Evolutionary conservation across 2,888 invertebrate species (phyloP), one percentile per base, ranked within the genome.

Genomic region (Aspidiotus destructor): DNA sequence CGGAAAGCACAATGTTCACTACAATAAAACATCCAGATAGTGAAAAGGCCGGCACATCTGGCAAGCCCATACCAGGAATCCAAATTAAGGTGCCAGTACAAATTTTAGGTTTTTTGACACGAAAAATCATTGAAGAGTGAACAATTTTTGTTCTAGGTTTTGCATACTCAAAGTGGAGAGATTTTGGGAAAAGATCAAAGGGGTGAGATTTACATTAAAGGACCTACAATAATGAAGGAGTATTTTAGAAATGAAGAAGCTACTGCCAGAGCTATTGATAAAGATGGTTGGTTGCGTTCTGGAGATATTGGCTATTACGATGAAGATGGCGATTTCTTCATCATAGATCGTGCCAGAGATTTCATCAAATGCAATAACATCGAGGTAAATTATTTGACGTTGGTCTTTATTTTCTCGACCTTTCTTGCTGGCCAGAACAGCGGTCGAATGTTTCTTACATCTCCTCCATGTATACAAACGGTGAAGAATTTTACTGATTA

Each of bases 321-420:
- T 75, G 77, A 83, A 0, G 85, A 91, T n/a, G 86, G 85, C 0
- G 85, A 82, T 76, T 87, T 91, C 77, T 92, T 83, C 75, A 85
- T 93, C 72, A 87, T 92, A 2, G 94, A 92, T 76, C 80, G 94
- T 70, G 79, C 92, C 17, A 94, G 94, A 76, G 92, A 93, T 75
- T 83, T 94, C 41, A 93, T 94, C 74, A 94, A 94, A 77, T 92
- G 90, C 75, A 92, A 93, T 77, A 92, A 87, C 53, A 88, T 85
- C 75, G 83, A 83, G 77, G 82, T 81, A 73, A 74, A 28, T 13
- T 17, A 44, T 9, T 40, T 40, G 13, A 28, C 28, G 28, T 28
- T 3, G 28, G 28, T 28, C 28, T 28, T 28, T 28, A 1, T 28
- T 28, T 28, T 28, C 28, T 28, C 28, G 28, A 28, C 2, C 28